Conservation (phyloP, 2,888 invertebrate genomes). For the Epsilonema sp. region DNA sequence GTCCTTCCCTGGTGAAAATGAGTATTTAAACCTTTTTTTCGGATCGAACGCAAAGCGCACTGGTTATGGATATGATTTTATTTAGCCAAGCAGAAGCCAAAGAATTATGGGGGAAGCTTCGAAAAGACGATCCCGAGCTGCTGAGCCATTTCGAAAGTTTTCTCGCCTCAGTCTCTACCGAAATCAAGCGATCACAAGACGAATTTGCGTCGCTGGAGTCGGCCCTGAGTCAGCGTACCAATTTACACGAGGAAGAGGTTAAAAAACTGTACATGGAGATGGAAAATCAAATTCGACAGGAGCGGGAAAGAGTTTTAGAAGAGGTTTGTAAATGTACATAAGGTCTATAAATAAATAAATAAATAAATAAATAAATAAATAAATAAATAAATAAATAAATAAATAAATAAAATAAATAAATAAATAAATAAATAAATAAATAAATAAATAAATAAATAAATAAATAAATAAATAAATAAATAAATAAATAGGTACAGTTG, state of each 20-base stretch:
- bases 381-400: too few relatives aligned
- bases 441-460: too few relatives aligned
- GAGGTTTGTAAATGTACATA: constrained; percentile 28
- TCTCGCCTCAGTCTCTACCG: constrained; percentile 18
- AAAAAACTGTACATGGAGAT: constrained; percentile 36
- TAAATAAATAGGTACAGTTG: too few relatives aligned
- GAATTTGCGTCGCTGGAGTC: constrained; percentile 31
- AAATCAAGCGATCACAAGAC: constrained; percentile 18
- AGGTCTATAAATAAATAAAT: too few relatives aligned
- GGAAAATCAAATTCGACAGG: constrained; percentile 34
- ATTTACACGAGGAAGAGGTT: constrained; percentile 32
- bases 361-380: too few relatives aligned
- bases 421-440: too few relatives aligned
- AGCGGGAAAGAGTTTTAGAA: constrained; percentile 29
- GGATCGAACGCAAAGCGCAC: too few relatives aligned
- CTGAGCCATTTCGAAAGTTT: constrained; percentile 33
- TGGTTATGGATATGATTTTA: too few relatives aligned
- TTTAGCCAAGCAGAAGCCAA: constrained; percentile 30
- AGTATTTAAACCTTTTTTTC: too few relatives aligned
- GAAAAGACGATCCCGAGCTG: constrained; percentile 29
- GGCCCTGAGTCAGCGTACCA: constrained; percentile 27
- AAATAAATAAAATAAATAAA: too few relatives aligned
- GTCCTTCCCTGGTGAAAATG: too few relatives aligned
- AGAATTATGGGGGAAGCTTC: constrained; percentile 30
- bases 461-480: not conserved